Evolutionary conservation across 2,113 vertebrate genomes (phyloP).

Genomic region (Apistogramma diplotaenia): DNA sequence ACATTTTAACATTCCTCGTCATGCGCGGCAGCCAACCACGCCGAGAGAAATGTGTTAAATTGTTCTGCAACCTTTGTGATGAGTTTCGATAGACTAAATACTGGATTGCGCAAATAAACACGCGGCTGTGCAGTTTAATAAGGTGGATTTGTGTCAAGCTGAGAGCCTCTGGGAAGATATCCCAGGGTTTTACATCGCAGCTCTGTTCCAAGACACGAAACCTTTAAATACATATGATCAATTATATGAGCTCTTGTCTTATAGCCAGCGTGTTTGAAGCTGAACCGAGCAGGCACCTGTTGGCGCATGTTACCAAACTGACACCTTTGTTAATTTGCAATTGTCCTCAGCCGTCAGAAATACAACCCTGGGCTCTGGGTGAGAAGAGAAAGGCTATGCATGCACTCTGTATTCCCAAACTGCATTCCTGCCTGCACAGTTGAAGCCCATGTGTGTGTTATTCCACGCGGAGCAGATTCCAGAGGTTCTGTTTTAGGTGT

Average conservation of each 20-base stretch:
- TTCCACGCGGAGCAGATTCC: slow-evolving; percentile 64
- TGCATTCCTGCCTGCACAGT: slow-evolving; percentile 56
- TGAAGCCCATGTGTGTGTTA: slow-evolving; percentile 52
- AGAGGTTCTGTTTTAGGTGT: slow-evolving; percentile 66
- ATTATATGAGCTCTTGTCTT: slow-evolving; percentile 45
- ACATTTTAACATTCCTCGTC: slow-evolving; percentile 79
- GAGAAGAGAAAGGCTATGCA: slow-evolving; percentile 45
- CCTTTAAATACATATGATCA: slow-evolving; percentile 64
- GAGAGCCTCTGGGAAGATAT: slow-evolving; percentile 26
- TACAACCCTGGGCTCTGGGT: slow-evolving; percentile 48
- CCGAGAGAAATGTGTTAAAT: background rate
- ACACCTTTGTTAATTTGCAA: slow-evolving; percentile 75
- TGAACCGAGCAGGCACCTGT: slow-evolving; percentile 60
- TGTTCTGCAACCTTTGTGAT: background rate
- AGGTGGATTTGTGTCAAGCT: background rate
- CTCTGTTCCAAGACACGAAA: slow-evolving; percentile 11
- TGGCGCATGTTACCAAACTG: slow-evolving; percentile 56
- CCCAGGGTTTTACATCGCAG: slow-evolving; percentile 1
- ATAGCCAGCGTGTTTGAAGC: slow-evolving; percentile 31
- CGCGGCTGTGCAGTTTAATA: background rate
- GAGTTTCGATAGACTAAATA: background rate
- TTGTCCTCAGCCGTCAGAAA: slow-evolving; percentile 68
- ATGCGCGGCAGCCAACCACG: slow-evolving; percentile 58
- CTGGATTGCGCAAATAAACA: background rate
- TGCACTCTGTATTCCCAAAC: slow-evolving; percentile 50